Evolutionary conservation across 1,140 invertebrate species (phyloP).

Genomic region (Aradophagus sp.): DNA sequence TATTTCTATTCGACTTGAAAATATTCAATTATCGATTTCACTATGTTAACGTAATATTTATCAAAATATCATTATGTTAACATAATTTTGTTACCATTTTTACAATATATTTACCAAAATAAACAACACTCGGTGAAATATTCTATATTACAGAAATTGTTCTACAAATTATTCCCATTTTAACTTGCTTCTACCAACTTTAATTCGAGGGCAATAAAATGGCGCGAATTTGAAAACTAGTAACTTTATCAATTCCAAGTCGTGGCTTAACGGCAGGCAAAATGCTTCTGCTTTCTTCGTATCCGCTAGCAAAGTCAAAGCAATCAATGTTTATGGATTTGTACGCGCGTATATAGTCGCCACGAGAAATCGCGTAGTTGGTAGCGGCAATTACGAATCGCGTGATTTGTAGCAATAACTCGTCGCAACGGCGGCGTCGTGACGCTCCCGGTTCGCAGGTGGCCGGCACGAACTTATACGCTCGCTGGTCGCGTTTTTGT

Average conservation of each 20-base stretch:
- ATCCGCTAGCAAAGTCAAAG: conserved; percentile 52
- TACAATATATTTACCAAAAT: too few species aligned
- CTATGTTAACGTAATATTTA: too few species aligned
- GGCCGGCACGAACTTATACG: conserved; percentile 58
- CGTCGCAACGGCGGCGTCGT: conserved; percentile 65
- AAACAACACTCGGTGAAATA: too few species aligned
- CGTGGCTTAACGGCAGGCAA: conserved; percentile 27
- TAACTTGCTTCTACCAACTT: conserved; percentile 14
- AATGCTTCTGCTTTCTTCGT: conserved; percentile 59
- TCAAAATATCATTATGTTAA: too few species aligned
- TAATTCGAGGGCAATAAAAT: conserved; percentile 37
- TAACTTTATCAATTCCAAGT: conserved; percentile 54
- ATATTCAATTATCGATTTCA: too few species aligned
- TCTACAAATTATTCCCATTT: conserved; percentile 17
- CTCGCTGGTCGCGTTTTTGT: conserved; percentile 44
- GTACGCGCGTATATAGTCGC: conserved; percentile 55
- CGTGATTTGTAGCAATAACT: conserved; percentile 67
- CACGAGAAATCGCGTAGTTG: conserved; percentile 63
- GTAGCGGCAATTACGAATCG: conserved; percentile 67
- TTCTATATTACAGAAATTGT: conserved; percentile 28
- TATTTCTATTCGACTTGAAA: too few species aligned
- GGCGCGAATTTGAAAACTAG: conserved; percentile 39
- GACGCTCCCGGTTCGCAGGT: conserved; percentile 64
- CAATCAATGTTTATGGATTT: conserved; percentile 72
- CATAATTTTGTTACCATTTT: too few species aligned